These are phyloP conservation scores for Himalopsyche phryganea DNA, from an alignment of 1,140 invertebrate species.

Conservation along the genomic window DNA sequence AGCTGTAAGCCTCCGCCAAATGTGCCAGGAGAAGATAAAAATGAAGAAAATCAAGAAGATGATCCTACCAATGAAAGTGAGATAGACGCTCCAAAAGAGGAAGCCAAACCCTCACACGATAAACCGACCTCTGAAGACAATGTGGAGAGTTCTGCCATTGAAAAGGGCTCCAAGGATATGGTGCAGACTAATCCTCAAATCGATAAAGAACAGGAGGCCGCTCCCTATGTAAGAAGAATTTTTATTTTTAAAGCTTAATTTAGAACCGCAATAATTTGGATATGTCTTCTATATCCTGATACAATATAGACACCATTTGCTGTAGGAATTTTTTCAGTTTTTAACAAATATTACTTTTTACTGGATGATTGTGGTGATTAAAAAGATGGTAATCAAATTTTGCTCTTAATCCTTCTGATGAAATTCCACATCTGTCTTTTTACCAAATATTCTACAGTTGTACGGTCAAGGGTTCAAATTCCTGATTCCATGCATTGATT, in stretches of 20 bases:
- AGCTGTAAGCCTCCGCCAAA: slow-evolving; percentile 30
- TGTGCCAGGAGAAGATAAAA: slow-evolving; percentile 46
- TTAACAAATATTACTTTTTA: too few relatives aligned
- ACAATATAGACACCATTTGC: too few relatives aligned
- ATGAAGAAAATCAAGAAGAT: slow-evolving; percentile 57
- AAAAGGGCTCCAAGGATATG: slow-evolving; percentile 49
- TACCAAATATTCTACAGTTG: too few relatives aligned
- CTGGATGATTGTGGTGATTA: too few relatives aligned
- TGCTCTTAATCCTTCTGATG: too few relatives aligned
- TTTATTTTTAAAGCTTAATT: background rate
- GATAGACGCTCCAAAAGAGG: slow-evolving; percentile 66
- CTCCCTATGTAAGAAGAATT: slow-evolving; percentile 45
- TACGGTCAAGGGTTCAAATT: too few relatives aligned
- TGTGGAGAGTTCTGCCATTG: slow-evolving; percentile 45
- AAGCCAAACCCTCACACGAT: slow-evolving; percentile 56
- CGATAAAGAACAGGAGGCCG: slow-evolving; percentile 59
- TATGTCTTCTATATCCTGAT: too few relatives aligned
- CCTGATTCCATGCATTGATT: too few relatives aligned
- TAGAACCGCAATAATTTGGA: background rate
- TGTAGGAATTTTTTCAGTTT: too few relatives aligned
- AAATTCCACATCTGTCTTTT: too few relatives aligned
- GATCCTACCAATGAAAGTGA: slow-evolving; percentile 59
- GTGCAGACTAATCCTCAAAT: slow-evolving; percentile 56
- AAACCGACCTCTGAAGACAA: slow-evolving; percentile 53
- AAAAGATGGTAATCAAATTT: too few relatives aligned